phyloP scores from a whole-genome alignment of 2,797 vertebrate species.

The Hippoglossus hippoglossus region DNA sequence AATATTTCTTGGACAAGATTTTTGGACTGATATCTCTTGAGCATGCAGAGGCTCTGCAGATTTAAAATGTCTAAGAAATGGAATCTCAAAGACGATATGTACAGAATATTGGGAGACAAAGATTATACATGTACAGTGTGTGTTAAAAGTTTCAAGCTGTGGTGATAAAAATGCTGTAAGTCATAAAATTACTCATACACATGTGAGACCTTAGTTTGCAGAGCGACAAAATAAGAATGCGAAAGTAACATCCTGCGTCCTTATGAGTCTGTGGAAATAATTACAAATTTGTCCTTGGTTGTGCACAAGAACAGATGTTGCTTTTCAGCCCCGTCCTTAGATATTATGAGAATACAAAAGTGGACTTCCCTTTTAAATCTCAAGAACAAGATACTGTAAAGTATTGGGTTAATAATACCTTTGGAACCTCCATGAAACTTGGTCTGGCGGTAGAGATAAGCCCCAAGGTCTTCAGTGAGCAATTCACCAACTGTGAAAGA shows the following conservation, averaged over 20 bases:
- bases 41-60: no score
- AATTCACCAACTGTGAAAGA: constrained; percentile 97
- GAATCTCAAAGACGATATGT: not conserved
- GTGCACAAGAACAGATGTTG: constrained; percentile 6
- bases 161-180: not conserved
- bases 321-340: constrained; percentile 19
- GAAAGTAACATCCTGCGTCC: constrained; percentile 20
- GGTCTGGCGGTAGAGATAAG: constrained; percentile 98
- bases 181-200: not conserved
- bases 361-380: constrained; percentile 2
- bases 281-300: constrained; percentile 2
- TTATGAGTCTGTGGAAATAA: constrained; percentile 5
- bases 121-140: not conserved
- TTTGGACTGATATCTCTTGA: no score
- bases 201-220: not conserved
- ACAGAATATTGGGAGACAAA: no score
- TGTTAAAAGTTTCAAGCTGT: not conserved
- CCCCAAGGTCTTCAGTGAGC: constrained; percentile 97
- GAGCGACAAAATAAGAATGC: not conserved
- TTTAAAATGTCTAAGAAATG: no score
- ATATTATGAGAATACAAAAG: constrained; percentile 17
- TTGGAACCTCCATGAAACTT: constrained; percentile 99
- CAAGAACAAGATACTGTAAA: constrained; percentile 5
- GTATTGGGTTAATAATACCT: constrained; percentile 83
- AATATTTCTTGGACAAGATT: no score